Conservation (phyloP, 2,888 invertebrate species). For the Tenthredo mesomela region DNA sequence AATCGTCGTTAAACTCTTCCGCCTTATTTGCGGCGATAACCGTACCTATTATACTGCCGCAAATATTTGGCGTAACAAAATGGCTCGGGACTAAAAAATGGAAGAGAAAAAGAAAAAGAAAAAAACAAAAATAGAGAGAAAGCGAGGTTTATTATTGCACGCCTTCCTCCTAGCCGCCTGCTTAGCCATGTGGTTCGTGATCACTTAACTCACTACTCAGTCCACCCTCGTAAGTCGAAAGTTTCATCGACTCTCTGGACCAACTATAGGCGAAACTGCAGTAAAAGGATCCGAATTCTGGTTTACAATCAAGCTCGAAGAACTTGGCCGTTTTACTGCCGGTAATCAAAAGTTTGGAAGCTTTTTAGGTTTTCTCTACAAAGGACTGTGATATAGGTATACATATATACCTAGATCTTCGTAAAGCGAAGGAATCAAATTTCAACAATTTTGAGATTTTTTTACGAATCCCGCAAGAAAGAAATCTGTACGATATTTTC, state of each 20-base stretch:
- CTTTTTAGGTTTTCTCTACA: neutral
- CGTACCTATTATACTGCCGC: neutral
- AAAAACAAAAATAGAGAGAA: neutral
- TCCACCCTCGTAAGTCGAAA: neutral
- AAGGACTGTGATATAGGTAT: neutral
- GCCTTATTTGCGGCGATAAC: neutral
- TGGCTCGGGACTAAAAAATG: neutral
- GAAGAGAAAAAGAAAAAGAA: neutral
- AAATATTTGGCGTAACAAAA: slow-evolving; percentile 14
- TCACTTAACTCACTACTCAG: neutral
- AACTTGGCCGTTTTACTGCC: slow-evolving; percentile 14
- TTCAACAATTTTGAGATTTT: neutral
- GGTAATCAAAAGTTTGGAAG: neutral
- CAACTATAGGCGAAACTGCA: neutral
- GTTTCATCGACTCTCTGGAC: slow-evolving; percentile 5
- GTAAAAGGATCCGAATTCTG: slow-evolving; percentile 16
- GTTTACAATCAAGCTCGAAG: neutral
- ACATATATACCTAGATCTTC: neutral
- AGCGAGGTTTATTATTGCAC: neutral
- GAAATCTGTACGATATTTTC: neutral
- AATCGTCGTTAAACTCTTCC: slow-evolving; percentile 45
- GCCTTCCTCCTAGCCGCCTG: neutral
- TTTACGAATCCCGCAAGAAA: neutral
- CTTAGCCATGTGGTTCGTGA: slow-evolving; percentile 17
- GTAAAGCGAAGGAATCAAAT: neutral